These are phyloP conservation scores for Setipinna tenuifilis DNA, from an alignment of 2,797 vertebrate species.

Conservation along the genomic window DNA sequence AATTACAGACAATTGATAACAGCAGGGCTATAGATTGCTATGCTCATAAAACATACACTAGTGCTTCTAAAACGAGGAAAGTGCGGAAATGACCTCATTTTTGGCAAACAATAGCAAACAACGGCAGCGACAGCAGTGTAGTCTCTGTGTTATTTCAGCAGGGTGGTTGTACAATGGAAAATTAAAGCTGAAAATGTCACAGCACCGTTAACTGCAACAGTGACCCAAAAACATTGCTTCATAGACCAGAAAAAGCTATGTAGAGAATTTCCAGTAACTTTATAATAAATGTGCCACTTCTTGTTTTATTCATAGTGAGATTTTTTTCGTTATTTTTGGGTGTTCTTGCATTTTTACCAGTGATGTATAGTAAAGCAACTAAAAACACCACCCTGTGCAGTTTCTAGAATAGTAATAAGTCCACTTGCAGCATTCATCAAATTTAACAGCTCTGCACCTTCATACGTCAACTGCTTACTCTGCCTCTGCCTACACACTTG, in stretches of 20 bases:
- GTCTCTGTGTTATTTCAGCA: constrained; percentile 53
- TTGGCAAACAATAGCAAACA: constrained; percentile 59
- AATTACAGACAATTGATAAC: constrained; percentile 6
- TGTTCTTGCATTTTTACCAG: background rate
- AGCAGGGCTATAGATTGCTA: background rate
- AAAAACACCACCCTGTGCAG: background rate
- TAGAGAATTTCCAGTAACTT: background rate
- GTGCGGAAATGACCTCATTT: constrained; percentile 70
- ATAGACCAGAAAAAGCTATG: constrained; percentile 30
- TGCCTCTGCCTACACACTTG: background rate
- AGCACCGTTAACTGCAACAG: constrained; percentile 50
- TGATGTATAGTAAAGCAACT: background rate
- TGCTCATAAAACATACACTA: constrained; percentile 27
- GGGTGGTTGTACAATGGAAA: constrained; percentile 64
- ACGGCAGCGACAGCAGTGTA: constrained; percentile 45
- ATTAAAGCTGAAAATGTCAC: constrained; percentile 61
- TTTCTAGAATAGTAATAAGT: background rate
- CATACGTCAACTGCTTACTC: background rate
- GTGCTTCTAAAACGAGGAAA: constrained; percentile 46
- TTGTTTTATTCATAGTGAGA: background rate
- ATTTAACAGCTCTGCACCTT: background rate
- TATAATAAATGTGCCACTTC: background rate
- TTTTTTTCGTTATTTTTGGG: background rate
- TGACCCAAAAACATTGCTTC: constrained; percentile 26
- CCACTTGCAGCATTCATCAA: background rate